These are phyloP conservation scores for Onychorhynchus coronatus DNA, from an alignment of 2,113 vertebrate species.

Conservation along the genomic window DNA sequence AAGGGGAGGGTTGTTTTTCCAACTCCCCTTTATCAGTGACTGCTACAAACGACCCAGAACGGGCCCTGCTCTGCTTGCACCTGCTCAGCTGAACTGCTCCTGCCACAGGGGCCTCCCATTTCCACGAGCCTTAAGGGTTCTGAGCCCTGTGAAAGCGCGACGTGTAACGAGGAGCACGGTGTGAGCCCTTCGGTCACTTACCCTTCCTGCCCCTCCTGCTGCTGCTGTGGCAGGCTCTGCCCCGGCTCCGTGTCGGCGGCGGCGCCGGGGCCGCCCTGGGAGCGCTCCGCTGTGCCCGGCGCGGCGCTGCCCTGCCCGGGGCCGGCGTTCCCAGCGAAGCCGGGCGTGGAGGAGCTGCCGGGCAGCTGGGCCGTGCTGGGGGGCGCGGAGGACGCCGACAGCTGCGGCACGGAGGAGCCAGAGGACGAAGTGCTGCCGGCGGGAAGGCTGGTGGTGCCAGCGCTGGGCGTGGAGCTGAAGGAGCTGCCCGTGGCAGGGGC, in stretches of 20 bases:
- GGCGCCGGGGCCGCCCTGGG: slow-evolving; percentile 63
- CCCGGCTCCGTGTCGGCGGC: slow-evolving; percentile 76
- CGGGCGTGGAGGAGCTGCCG: slow-evolving; percentile 66
- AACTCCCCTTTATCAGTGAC: neutral
- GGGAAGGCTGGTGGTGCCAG: slow-evolving; percentile 58
- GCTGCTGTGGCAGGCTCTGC: slow-evolving; percentile 71
- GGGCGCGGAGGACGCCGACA: slow-evolving; percentile 68
- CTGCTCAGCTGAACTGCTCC: neutral
- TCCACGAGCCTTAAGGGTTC: neutral
- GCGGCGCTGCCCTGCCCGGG: slow-evolving; percentile 66
- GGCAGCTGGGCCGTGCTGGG: slow-evolving; percentile 63
- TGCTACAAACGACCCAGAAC: neutral
- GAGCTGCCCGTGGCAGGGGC: slow-evolving; percentile 56
- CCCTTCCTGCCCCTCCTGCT: slow-evolving; percentile 79
- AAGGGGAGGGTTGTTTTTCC: neutral
- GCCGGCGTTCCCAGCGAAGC: slow-evolving; percentile 59
- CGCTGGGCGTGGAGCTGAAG: slow-evolving; percentile 68
- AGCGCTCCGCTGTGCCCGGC: slow-evolving; percentile 69
- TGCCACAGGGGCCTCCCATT: neutral
- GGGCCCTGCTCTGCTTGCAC: neutral
- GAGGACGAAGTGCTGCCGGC: slow-evolving; percentile 41
- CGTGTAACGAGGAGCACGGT: neutral
- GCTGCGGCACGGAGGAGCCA: slow-evolving; percentile 67
- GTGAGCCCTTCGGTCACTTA: neutral
- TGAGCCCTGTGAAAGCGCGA: neutral